These are phyloP conservation scores for Bhutanitis thaidina DNA, from an alignment of 2,888 invertebrate species.

Conservation along the genomic window DNA sequence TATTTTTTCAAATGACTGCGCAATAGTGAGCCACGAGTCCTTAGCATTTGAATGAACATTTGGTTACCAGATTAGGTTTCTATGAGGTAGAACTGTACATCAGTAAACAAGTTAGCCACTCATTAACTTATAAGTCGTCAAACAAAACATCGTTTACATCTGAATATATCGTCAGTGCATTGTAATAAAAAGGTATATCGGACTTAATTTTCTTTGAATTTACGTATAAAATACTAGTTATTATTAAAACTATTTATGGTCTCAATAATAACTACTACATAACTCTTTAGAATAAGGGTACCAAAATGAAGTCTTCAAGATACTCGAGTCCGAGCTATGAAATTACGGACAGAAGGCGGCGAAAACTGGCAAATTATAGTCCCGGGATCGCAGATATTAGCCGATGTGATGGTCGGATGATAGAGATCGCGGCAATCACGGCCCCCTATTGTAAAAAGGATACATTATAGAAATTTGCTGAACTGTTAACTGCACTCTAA, in stretches of 20 bases:
- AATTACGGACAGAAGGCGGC: conserved; percentile 71
- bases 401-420: conserved; percentile 47
- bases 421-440: conserved; percentile 56
- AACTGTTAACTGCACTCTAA: conserved; percentile 28
- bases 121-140: conserved; percentile 46
- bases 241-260: conserved; percentile 10
- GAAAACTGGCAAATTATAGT: conserved; percentile 75
- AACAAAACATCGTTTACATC: conserved; percentile 41
- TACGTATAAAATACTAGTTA: neutral
- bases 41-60: conserved; percentile 76
- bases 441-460: conserved; percentile 49
- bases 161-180: conserved; percentile 29
- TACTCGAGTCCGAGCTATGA: conserved; percentile 50
- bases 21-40: conserved; percentile 44
- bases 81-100: conserved; percentile 55
- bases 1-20: conserved; percentile 58
- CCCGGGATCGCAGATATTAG: conserved; percentile 51
- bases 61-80: conserved; percentile 76
- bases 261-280: too few relatives aligned
- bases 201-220: conserved; percentile 1
- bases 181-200: neutral
- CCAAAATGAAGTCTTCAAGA: conserved; percentile 64
- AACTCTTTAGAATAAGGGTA: conserved; percentile 46
- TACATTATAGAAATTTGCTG: conserved; percentile 48
- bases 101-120: conserved; percentile 58